phyloP scores from a whole-genome alignment of 2,888 invertebrate genomes.

The Drosophila neotestacea region DNA sequence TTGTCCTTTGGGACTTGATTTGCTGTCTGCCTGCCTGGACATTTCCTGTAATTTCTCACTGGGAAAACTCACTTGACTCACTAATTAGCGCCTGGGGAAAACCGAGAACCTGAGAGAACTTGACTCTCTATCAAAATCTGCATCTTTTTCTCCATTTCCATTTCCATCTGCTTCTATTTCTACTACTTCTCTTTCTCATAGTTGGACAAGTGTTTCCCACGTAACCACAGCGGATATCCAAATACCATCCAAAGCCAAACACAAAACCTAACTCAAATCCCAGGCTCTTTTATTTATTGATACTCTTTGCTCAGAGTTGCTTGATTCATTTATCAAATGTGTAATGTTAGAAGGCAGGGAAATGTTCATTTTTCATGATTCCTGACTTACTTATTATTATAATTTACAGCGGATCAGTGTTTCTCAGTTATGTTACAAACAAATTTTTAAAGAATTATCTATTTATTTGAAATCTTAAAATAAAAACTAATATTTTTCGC shows the following conservation, averaged over 20 bases:
- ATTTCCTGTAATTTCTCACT: slow-evolving; percentile 75
- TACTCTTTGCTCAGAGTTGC: background rate
- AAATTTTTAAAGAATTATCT: too few relatives aligned
- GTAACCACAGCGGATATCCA: slow-evolving; percentile 32
- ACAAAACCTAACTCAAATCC: slow-evolving; percentile 21
- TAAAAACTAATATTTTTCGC: too few relatives aligned
- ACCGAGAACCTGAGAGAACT: slow-evolving; percentile 21
- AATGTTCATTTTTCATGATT: too few relatives aligned
- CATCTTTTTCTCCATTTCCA: background rate
- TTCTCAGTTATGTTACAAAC: too few relatives aligned
- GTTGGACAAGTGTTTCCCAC: slow-evolving; percentile 54
- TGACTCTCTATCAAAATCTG: slow-evolving; percentile 39
- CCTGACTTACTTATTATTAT: too few relatives aligned
- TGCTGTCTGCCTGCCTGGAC: slow-evolving; percentile 45
- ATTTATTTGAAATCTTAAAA: too few relatives aligned
- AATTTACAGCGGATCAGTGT: too few relatives aligned
- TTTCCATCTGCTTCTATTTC: background rate
- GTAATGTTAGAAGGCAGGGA: too few relatives aligned
- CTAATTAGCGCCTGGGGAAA: slow-evolving; percentile 74
- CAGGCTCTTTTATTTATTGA: background rate
- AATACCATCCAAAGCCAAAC: slow-evolving; percentile 6
- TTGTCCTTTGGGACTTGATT: slow-evolving; percentile 78
- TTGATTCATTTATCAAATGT: background rate
- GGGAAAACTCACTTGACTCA: slow-evolving; percentile 19
- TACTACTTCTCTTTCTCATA: background rate